Evolutionary conservation across 2,797 vertebrate species (phyloP), one percentile per base, ranked within the genome.

Genomic region (Sebastiscus tertius): DNA sequence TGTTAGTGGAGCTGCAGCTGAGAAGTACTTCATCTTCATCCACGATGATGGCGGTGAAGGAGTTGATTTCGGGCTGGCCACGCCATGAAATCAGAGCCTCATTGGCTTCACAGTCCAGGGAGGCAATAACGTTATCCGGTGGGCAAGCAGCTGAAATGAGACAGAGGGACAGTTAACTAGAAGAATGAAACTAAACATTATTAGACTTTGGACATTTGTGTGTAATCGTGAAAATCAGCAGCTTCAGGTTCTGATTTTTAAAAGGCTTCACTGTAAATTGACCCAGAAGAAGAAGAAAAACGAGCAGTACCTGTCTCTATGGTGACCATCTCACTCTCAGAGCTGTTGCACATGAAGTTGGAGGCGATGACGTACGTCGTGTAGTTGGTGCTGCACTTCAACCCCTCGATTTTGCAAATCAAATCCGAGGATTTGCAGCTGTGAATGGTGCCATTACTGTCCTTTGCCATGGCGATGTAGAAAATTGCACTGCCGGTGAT

Each of bases 331-430:
- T 84, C 36, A 14, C 96, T 96, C 26, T 52, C 31, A 1, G 95
- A 82, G 86, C 95, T 95, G 87, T 96, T 94, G 92, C 96, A 97
- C 20, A 79, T 31, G 12, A 89, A 70, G 90, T 96, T 96, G 80
- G 94, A 86, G 67, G 94, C 87, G 0, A 92, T 77, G 63, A 95
- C 91, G 12, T 63, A 89, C 4, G 89, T 85, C 0, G 77, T 88
- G 87, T 96, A 97, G 42, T 36, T 79, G 49, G 93, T 92, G 82
- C 94, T 92, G 72, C 96, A 97, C 39, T n/a, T 86, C 36, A 97
- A 78, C 39, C 90, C 87, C 0, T 6, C 20, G n/a, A 97, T 92
- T 29, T 69, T 77, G 63, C 96, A 97, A 2, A 2, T 16, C 31
- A 74, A 14, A 0, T 79, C 66, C 1, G 72, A 0, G 13, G 94